Evolutionary conservation across 2,113 vertebrate species (phyloP).

Genomic region (Ageneiosus marmoratus): DNA sequence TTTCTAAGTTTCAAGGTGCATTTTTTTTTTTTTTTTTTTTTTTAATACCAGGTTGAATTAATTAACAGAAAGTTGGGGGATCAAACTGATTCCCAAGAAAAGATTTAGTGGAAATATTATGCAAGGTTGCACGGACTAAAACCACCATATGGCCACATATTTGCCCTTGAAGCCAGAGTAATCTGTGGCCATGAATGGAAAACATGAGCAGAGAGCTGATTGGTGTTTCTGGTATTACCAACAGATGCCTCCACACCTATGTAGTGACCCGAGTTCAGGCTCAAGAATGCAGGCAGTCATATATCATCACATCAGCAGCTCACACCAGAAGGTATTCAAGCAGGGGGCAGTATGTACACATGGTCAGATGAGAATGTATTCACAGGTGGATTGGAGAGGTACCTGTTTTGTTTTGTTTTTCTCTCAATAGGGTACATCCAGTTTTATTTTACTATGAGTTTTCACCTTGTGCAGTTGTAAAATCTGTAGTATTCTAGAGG

Average conservation of each 20-base stretch:
- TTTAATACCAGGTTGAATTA: not conserved
- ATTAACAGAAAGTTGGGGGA: not conserved
- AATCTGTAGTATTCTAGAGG: not conserved
- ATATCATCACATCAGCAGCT: slow-evolving; percentile 63
- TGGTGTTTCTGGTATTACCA: slow-evolving; percentile 25
- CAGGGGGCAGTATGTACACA: slow-evolving; percentile 40
- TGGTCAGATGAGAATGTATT: slow-evolving; percentile 6
- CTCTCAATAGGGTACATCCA: not conserved
- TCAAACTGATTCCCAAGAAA: not conserved
- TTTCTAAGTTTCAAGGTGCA: not conserved
- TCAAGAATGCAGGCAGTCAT: slow-evolving; percentile 60
- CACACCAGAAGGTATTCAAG: slow-evolving; percentile 59
- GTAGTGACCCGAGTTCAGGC: slow-evolving; percentile 57
- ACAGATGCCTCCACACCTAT: slow-evolving; percentile 59
- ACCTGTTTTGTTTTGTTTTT: not conserved
- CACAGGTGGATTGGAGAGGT: not conserved
- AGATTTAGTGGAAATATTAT: not conserved
- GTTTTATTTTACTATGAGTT: not conserved
- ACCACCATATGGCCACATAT: not conserved
- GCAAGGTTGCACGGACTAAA: too few relatives aligned
- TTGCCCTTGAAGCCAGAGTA: not conserved
- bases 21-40: not conserved
- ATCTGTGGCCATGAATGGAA: not conserved
- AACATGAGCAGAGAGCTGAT: not conserved
- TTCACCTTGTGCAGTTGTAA: not conserved